These are phyloP conservation scores for Hyalella azteca DNA, from an alignment of 2,888 invertebrate species.

Conservation along the genomic window DNA sequence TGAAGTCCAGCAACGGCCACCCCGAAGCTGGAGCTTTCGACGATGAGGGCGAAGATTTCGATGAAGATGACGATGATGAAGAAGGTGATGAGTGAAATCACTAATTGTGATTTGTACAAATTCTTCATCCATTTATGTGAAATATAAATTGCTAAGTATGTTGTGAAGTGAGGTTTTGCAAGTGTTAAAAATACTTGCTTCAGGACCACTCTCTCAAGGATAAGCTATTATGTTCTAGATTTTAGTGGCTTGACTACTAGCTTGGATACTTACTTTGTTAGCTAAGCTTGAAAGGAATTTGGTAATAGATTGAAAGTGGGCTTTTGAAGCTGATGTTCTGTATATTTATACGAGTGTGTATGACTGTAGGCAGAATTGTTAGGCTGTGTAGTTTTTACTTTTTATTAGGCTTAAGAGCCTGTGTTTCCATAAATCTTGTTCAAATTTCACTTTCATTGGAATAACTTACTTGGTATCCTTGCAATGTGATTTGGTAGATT, in stretches of 20 bases:
- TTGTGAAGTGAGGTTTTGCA: slow-evolving; percentile 23
- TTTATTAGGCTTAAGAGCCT: neutral
- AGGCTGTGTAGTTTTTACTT: slow-evolving; percentile 14
- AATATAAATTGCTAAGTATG: slow-evolving; percentile 25
- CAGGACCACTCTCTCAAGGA: slow-evolving; percentile 33
- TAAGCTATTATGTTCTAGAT: slow-evolving; percentile 20
- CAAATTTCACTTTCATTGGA: too few species aligned
- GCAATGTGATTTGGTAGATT: too few species aligned
- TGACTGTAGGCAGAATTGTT: neutral
- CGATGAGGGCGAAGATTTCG: slow-evolving; percentile 40
- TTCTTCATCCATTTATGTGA: slow-evolving; percentile 33
- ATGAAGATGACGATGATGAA: slow-evolving; percentile 51
- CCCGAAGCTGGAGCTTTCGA: slow-evolving; percentile 44
- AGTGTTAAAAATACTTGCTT: slow-evolving; percentile 6
- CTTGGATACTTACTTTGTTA: slow-evolving; percentile 2
- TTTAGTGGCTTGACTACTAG: slow-evolving; percentile 29
- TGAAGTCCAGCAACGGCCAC: slow-evolving; percentile 53
- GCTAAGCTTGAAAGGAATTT: neutral
- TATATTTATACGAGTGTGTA: slow-evolving; percentile 31
- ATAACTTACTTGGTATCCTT: too few species aligned
- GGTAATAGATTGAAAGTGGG: slow-evolving; percentile 9
- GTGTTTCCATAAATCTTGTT: too few species aligned
- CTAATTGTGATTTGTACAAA: slow-evolving; percentile 6
- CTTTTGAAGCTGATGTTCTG: slow-evolving; percentile 27
- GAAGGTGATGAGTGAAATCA: slow-evolving; percentile 36